Base-by-base conservation (phyloP, 2,797 vertebrate species). In the Manis javanica region DNA sequence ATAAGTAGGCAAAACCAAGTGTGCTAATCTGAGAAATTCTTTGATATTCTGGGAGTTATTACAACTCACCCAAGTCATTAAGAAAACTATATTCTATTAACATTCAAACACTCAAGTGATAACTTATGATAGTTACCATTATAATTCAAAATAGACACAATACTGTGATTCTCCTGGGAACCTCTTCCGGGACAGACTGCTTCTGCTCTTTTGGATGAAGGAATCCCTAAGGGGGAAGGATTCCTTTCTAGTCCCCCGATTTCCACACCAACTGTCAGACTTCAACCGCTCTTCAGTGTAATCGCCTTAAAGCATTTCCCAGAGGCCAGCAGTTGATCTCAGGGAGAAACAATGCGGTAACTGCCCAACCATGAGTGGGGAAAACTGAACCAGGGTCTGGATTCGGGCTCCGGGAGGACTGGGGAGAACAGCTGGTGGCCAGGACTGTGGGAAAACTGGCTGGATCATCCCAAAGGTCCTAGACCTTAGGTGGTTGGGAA, bases 21-120 rank as follows among this genome's bases (percentile, higher is more conserved):
- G 63, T 72, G 61, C 16, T 88, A 90, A 64, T 46, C 75, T 78
- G 81, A 92, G 94, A 96, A 85, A 94, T 69, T 42, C 51, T 72
- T 37, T 83, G 63, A n/a, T 72, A 64, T 14, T 8, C n/a, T 59
- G 46, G 90, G 64, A 74, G 23, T 46, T 91, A 69, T 78, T 39
- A 59, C 49, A 79, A 68, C 12, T 95, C 72, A 92, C 49, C 39
- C 37, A 91, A 87, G 15, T 78, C 78, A 87, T 78, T 57, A 90
- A 66, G 63, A 87, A 93, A 87, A 91, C 13, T 59, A 69, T 82
- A 53, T 61, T 91, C 78, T 93, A 63, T 84, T 57, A 88, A 74
- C 61, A 72, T 11, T 51, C n/a, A 85, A 61, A 84, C 39, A 46
- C 46, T 46, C 46, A 46, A 46, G 46, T 9, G 46, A 46, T 46